phyloP scores from a whole-genome alignment of 2,113 vertebrate genomes.

The Apteryx mantelli region DNA sequence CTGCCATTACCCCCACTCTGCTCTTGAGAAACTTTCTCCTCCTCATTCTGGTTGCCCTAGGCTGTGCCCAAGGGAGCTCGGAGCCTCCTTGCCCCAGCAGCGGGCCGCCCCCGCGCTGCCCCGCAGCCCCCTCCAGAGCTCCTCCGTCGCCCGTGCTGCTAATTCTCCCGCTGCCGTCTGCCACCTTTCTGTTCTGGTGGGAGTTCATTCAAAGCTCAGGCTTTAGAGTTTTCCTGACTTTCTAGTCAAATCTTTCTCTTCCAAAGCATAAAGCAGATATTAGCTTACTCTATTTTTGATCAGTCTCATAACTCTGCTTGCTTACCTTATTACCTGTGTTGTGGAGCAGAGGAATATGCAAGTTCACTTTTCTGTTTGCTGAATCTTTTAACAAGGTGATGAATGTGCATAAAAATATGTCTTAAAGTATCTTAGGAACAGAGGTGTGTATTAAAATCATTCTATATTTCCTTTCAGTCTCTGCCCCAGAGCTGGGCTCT shows the following conservation, averaged over 20 bases:
- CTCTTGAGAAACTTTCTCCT: neutral
- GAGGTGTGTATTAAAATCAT: neutral
- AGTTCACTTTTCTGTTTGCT: neutral
- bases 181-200: neutral
- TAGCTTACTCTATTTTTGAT: neutral
- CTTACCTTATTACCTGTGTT: neutral
- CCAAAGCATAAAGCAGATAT: neutral
- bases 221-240: neutral
- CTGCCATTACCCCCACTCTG: neutral
- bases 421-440: neutral
- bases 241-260: neutral
- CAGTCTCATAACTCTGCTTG: neutral
- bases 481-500: neutral
- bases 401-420: neutral
- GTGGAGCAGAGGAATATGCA: neutral
- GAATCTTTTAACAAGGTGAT: neutral
- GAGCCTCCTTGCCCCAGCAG: neutral
- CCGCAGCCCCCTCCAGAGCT: neutral
- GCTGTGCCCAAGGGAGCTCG: slow-evolving; percentile 4
- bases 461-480: neutral
- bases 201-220: neutral
- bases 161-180: neutral
- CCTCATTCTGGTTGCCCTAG: neutral
- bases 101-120: neutral
- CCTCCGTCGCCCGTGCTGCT: fast-evolving